These are phyloP conservation scores for Amazona vittata DNA, from an alignment of 2,113 vertebrate species.

Conservation along the genomic window DNA sequence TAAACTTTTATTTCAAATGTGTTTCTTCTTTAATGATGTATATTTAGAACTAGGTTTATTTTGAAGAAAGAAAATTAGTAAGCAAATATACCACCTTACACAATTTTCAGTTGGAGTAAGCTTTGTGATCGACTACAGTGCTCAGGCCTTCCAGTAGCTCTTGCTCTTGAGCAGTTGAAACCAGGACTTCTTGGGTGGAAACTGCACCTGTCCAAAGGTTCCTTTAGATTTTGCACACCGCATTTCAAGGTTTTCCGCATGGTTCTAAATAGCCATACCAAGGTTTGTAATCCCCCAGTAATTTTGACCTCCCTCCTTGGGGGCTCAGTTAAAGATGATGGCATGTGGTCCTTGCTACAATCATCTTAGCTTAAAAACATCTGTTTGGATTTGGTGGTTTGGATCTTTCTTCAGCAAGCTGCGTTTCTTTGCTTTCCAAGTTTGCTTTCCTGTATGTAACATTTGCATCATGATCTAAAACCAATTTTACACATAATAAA, in stretches of 20 bases:
- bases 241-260: not conserved
- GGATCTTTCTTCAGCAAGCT: constrained; percentile 9
- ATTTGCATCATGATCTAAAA: constrained; percentile 60
- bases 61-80: not conserved
- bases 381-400: not conserved
- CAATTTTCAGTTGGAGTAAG: not conserved
- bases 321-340: not conserved
- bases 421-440: constrained; percentile 43
- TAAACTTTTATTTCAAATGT: too few species aligned
- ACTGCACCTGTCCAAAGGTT: not conserved
- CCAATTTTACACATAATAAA: constrained; percentile 81
- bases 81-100: not conserved
- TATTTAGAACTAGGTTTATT: not conserved
- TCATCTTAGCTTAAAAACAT: not conserved
- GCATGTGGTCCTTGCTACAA: not conserved
- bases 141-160: accelerated
- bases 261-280: not conserved
- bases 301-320: not conserved
- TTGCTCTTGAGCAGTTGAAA: not conserved
- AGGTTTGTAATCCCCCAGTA: not conserved
- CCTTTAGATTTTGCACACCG: not conserved
- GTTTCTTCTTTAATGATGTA: too few species aligned
- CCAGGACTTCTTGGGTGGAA: not conserved
- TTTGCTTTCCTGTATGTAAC: constrained; percentile 54
- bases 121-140: accelerated